A percentile compares a stretch with the other conserved stretches of the same genome.
Conservation (phyloP, 2,888 invertebrate genomes). For the Cheilosia variabilis region DNA sequence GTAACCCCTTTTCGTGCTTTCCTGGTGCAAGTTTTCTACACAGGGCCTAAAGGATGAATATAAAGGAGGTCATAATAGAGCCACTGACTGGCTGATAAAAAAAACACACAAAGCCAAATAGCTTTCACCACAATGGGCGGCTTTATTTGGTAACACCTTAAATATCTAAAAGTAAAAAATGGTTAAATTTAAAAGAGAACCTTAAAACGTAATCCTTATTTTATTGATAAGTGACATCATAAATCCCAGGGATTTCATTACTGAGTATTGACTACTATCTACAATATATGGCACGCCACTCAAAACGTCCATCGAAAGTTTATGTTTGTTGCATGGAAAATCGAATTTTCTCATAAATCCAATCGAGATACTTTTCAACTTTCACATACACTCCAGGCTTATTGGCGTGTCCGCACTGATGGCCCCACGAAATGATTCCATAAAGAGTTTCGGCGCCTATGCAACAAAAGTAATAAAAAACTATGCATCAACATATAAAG, state of each 20-base stretch:
- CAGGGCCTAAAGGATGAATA: no score
- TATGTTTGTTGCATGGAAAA: slow-evolving; percentile 77
- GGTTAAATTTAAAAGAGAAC: background rate
- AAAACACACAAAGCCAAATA: background rate
- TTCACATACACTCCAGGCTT: slow-evolving; percentile 91
- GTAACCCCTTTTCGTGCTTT: no score
- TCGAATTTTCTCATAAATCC: slow-evolving; percentile 87
- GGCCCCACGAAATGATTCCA: slow-evolving; percentile 91
- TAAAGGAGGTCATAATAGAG: no score
- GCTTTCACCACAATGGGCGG: background rate
- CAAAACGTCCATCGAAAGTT: slow-evolving; percentile 29
- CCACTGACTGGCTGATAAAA: no score
- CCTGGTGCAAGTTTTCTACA: no score
- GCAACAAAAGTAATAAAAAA: slow-evolving; percentile 71
- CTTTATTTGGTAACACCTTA: slow-evolving; percentile 26
- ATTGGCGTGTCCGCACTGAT: slow-evolving; percentile 89
- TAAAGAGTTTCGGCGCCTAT: slow-evolving; percentile 87
- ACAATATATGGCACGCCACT: slow-evolving; percentile 41
- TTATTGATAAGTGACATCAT: background rate
- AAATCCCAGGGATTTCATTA: background rate
- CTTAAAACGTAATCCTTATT: slow-evolving; percentile 3
- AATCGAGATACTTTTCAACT: slow-evolving; percentile 87
- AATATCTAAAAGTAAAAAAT: slow-evolving; percentile 32
- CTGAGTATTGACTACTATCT: slow-evolving; percentile 54
- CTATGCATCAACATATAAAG: slow-evolving; percentile 9